phyloP scores from a whole-genome alignment of 2,888 invertebrate species.

The Branchellion lobata region DNA sequence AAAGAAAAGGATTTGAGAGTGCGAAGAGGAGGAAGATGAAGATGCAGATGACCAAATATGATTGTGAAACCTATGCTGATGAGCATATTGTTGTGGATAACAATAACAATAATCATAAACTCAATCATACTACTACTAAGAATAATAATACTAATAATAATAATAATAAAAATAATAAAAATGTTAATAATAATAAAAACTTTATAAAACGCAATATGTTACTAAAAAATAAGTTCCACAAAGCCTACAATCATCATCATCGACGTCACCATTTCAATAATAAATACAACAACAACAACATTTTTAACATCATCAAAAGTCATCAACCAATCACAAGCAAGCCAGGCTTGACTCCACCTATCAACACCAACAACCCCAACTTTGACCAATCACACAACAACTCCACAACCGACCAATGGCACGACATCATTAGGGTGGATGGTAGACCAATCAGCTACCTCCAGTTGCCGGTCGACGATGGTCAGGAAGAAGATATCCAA shows the following conservation, averaged over 20 bases:
- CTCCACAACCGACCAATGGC: not conserved
- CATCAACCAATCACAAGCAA: too few relatives aligned
- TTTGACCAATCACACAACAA: not conserved
- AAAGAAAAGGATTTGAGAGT: too few relatives aligned
- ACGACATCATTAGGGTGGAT: not conserved
- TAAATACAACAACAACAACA: not conserved
- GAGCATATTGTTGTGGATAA: too few relatives aligned
- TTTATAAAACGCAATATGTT: not conserved
- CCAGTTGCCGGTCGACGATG: not conserved
- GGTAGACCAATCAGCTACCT: not conserved
- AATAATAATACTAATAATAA: not conserved
- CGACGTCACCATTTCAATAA: not conserved
- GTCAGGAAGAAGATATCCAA: not conserved
- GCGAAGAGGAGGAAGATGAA: too few relatives aligned
- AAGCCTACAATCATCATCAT: too few relatives aligned
- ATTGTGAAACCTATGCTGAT: too few relatives aligned
- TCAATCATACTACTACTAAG: not conserved
- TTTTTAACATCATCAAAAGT: too few relatives aligned
- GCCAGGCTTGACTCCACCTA: too few relatives aligned
- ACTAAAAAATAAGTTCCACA: too few relatives aligned
- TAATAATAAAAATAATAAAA: not conserved
- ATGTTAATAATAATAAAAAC: not conserved
- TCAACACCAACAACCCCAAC: not conserved
- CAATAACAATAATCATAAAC: not conserved
- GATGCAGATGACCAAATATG: too few relatives aligned